Evolutionary conservation across 2,113 vertebrate genomes (phyloP).

Genomic region (Nasalis larvatus): DNA sequence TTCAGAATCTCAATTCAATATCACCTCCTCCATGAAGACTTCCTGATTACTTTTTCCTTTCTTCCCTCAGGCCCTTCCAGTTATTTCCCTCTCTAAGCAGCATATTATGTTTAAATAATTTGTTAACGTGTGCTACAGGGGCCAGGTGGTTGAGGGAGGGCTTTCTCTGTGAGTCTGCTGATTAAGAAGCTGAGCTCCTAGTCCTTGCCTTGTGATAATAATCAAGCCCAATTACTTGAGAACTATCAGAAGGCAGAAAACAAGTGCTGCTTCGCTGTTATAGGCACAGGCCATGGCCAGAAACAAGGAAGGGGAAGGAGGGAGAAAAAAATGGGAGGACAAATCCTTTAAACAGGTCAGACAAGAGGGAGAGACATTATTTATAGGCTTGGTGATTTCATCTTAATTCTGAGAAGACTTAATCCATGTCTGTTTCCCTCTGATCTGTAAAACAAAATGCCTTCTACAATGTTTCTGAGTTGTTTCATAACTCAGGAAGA

Average conservation of each 20-base stretch:
- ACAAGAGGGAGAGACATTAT: neutral
- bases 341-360: neutral
- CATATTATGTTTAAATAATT: constrained; percentile 1
- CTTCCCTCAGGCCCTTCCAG: too few relatives aligned
- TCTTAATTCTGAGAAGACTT: constrained; percentile 27
- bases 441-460: neutral
- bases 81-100: neutral
- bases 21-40: neutral
- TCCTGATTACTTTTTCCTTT: neutral
- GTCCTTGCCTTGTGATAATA: neutral
- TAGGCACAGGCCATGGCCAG: neutral
- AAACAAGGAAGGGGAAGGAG: neutral
- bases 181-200: neutral
- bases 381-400: neutral
- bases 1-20: neutral
- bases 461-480: neutral
- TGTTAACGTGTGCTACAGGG: neutral
- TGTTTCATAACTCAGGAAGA: neutral
- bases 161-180: neutral
- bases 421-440: neutral
- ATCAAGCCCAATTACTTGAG: neutral
- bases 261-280: neutral
- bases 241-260: neutral
- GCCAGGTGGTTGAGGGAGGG: neutral
- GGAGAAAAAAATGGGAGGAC: neutral